Evolutionary conservation across 2,113 vertebrate species (phyloP), one percentile per base, ranked within the genome.

Genomic region (Anguilla japonica): DNA sequence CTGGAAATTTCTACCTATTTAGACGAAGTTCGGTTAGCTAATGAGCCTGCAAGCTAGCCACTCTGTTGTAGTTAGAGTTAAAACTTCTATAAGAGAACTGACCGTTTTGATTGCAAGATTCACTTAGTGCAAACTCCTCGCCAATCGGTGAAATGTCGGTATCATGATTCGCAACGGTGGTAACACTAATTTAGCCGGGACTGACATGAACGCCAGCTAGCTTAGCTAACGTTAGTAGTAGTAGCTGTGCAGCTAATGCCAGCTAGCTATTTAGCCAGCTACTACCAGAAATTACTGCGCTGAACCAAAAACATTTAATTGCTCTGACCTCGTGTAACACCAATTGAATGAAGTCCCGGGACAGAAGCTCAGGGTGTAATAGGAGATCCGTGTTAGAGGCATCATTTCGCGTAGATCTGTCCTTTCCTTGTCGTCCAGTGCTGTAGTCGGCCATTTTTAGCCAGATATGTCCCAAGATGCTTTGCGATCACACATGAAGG

Each of bases 361-460:
- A 96, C 71, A 96, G 81, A 6, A 96, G 91, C 87, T 96, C 95
- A 0, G 96, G 96, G 60, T 96, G 95, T 67, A 96, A 88, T 85
- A 96, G 88, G 0, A 95, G 53, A 56, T 95, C 95, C 22, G 85
- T 82, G 71, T 93, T 88, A 0, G 91, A 88, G 5, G 11, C n/a
- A 16, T 84, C 79, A 83, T 81, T 87, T 20, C 46, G 46, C 41
- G 34, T 3, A 29, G 83, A 85, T 60, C 8, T 75, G 53, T 67
- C 79, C 40, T 89, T 92, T 11, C 82, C 87, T 43, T 90, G 89
- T 57, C 83, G 78, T 39, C 81, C 88, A 29, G 46, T 53, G 20
- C 46, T 60, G 90, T 83, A 89, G 16, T 89, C 81, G 90, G 95
- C 94, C 96, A 96, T 96, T 53, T 92, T 94, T 83, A 26, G 56